These are phyloP conservation scores for Daphoenositta chrysoptera DNA, from an alignment of 2,113 vertebrate species.

Conservation along the genomic window DNA sequence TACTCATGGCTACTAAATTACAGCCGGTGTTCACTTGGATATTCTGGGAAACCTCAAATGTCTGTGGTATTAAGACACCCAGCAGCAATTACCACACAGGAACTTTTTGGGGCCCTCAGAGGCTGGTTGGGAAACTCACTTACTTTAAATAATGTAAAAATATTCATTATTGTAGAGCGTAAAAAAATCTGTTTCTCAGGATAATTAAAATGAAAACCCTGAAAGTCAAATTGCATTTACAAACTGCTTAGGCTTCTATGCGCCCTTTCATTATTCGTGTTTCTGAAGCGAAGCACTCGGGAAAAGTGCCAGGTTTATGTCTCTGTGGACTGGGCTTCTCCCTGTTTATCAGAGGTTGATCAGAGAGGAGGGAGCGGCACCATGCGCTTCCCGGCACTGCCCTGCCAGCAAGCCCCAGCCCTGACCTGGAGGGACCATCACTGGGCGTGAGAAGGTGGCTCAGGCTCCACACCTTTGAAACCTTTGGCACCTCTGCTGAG, in stretches of 20 bases:
- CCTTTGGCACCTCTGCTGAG: neutral
- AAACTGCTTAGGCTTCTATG: neutral
- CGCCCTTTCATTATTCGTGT: neutral
- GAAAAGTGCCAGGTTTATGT: neutral
- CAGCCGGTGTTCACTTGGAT: neutral
- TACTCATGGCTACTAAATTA: neutral
- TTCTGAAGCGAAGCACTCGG: neutral
- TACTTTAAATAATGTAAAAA: neutral
- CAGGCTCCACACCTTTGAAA: neutral
- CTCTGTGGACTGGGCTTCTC: neutral
- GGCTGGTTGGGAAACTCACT: neutral
- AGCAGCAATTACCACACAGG: neutral
- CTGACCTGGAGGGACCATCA: neutral
- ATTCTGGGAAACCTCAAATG: neutral
- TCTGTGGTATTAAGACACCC: neutral
- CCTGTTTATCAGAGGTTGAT: conserved; percentile 16
- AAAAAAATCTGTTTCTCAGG: neutral
- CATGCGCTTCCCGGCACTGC: fast-evolving
- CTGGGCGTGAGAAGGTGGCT: neutral
- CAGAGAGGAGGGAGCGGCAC: neutral
- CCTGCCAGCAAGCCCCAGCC: neutral
- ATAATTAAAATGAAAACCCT: neutral
- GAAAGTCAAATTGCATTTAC: neutral
- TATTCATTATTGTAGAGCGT: neutral
- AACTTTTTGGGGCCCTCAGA: neutral